Percentiles rank a stretch among this genome's conserved stretches.
These are phyloP conservation scores for Spodoptera frugiperda DNA, from an alignment of 1,140 invertebrate genomes.

Conservation along the genomic window DNA sequence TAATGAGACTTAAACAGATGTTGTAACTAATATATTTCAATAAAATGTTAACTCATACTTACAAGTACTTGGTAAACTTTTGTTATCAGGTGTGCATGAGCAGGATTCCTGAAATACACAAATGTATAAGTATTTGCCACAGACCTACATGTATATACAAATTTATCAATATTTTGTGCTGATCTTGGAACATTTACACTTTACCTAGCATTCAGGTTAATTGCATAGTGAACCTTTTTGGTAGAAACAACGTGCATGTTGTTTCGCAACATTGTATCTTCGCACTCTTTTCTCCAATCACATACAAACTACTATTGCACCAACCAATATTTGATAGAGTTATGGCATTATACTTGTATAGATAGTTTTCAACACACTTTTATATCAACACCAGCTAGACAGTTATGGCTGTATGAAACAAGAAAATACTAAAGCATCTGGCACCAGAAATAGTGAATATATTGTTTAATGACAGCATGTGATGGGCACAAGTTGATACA, in stretches of 20 bases:
- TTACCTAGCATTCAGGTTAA: conserved; percentile 33
- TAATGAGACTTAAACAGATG: background rate
- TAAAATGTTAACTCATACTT: conserved; percentile 30
- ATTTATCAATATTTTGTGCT: too few species aligned
- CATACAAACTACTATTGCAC: background rate
- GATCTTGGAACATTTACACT: background rate
- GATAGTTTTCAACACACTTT: conserved; percentile 1
- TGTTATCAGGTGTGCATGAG: conserved; percentile 52
- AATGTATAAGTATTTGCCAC: background rate
- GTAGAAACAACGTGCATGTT: background rate
- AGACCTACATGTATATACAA: too few species aligned
- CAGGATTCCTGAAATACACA: conserved; percentile 48
- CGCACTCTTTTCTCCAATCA: background rate
- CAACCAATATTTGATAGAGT: background rate
- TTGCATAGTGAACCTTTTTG: conserved; percentile 18
- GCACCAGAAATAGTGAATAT: background rate
- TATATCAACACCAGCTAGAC: background rate
- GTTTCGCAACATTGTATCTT: background rate
- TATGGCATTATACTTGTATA: background rate
- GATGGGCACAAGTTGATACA: background rate
- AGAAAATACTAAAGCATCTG: background rate
- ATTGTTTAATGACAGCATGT: background rate
- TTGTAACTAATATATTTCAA: too few species aligned
- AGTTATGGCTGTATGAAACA: too few species aligned
- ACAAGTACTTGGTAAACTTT: conserved; percentile 28